Evolutionary conservation across 2,888 invertebrate species (phyloP).

Genomic region (Cacoxenus indagator): DNA sequence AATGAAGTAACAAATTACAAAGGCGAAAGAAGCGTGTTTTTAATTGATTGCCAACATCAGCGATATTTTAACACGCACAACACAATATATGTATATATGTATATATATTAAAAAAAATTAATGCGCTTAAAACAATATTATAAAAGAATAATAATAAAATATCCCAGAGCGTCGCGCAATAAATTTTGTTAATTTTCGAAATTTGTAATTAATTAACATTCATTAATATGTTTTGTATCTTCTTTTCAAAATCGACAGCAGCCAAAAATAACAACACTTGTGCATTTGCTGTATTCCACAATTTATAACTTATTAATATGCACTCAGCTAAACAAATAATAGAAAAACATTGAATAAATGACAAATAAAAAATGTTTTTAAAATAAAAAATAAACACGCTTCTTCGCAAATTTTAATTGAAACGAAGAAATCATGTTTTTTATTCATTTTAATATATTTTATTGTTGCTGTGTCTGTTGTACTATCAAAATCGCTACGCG

Average conservation of each 20-base stretch:
- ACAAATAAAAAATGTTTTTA: not conserved
- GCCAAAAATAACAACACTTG: not conserved
- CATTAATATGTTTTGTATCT: conserved; percentile 39
- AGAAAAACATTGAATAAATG: not conserved
- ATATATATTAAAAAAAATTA: not conserved
- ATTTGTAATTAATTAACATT: conserved; percentile 18
- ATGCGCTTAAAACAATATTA: not conserved
- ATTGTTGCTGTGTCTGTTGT: not conserved
- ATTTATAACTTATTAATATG: conserved; percentile 21
- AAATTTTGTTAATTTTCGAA: conserved; percentile 16
- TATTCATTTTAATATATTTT: not conserved
- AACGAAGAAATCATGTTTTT: not conserved
- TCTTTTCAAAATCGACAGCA: not conserved
- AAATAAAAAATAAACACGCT: not conserved
- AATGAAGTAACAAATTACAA: conserved; percentile 44
- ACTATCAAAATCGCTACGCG: conserved; percentile 18
- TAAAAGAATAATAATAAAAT: too few relatives aligned
- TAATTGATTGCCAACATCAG: not conserved
- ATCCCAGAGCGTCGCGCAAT: not conserved
- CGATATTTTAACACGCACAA: not conserved
- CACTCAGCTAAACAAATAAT: conserved; percentile 2
- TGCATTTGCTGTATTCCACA: conserved; percentile 4
- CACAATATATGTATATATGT: not conserved
- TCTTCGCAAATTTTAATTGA: conserved; percentile 9
- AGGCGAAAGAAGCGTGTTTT: too few relatives aligned